A percentile compares a stretch with the other conserved stretches of the same genome.
Evolutionary conservation across 2,797 vertebrate genomes (phyloP).

Genomic region (Argyrosomus regius): DNA sequence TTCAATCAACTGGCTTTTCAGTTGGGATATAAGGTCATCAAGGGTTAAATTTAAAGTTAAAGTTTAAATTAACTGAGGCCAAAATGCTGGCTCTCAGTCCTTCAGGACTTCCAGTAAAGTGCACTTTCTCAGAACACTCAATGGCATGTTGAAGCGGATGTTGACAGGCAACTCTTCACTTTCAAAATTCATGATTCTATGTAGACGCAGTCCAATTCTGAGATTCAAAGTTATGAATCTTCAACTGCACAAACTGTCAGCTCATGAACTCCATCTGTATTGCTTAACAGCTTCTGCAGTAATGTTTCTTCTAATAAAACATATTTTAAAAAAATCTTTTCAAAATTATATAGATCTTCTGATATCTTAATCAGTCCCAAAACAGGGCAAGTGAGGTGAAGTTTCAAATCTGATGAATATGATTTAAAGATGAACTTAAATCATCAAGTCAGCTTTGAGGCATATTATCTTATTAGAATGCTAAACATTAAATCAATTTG

Average conservation of each 20-base stretch:
- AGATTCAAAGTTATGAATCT: constrained; percentile 6
- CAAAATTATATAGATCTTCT: neutral
- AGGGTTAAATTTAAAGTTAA: neutral
- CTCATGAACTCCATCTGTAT: neutral
- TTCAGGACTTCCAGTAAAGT: neutral
- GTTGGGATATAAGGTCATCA: neutral
- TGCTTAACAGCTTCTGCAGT: neutral
- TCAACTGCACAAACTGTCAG: neutral
- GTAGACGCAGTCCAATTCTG: neutral
- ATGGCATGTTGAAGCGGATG: neutral
- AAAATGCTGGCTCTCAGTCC: neutral
- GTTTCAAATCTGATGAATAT: neutral
- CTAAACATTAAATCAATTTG: neutral
- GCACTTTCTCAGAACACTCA: neutral
- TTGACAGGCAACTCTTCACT: constrained; percentile 8
- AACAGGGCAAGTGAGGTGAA: neutral
- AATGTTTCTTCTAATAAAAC: neutral
- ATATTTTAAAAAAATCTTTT: neutral
- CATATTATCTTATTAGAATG: neutral
- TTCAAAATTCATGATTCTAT: neutral
- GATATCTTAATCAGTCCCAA: neutral
- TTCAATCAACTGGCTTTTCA: neutral
- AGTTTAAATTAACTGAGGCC: neutral
- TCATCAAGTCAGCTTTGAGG: neutral
- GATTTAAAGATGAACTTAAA: neutral